Evolutionary conservation across 2,888 invertebrate species (phyloP).

Genomic region (Xestia xanthographa): DNA sequence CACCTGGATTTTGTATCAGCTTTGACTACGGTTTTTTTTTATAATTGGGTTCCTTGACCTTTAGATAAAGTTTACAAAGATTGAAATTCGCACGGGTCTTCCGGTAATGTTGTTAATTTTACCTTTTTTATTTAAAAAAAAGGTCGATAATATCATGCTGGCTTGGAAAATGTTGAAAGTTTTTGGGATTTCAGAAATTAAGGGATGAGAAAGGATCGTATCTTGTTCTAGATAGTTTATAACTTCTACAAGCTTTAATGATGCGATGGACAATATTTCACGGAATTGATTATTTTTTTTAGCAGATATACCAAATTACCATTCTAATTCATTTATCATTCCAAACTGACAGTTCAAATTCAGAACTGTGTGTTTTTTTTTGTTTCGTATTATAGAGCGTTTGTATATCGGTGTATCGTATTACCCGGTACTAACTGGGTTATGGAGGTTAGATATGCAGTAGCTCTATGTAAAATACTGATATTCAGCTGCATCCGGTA

Average conservation of each 20-base stretch:
- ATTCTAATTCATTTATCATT: no score
- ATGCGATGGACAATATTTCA: no score
- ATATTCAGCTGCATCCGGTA: no score
- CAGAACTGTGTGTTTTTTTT: no score
- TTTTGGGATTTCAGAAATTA: background rate
- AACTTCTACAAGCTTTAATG: background rate
- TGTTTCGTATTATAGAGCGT: no score
- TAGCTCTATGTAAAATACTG: no score
- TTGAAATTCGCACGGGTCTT: background rate
- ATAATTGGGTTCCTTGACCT: conserved; percentile 6
- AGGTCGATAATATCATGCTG: background rate
- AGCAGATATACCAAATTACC: background rate
- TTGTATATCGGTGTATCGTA: no score
- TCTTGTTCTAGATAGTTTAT: background rate
- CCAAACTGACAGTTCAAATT: no score
- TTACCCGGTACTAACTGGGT: no score
- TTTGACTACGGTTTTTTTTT: conserved; percentile 8
- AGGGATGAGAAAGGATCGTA: background rate
- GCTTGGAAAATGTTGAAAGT: background rate
- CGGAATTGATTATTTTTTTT: background rate
- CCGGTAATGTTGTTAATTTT: background rate
- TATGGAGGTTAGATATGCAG: no score
- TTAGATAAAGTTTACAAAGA: background rate
- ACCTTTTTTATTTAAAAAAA: background rate
- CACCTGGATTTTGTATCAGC: conserved; percentile 31